phyloP scores from a whole-genome alignment of 2,113 vertebrate species.

The Anas platyrhynchos region DNA sequence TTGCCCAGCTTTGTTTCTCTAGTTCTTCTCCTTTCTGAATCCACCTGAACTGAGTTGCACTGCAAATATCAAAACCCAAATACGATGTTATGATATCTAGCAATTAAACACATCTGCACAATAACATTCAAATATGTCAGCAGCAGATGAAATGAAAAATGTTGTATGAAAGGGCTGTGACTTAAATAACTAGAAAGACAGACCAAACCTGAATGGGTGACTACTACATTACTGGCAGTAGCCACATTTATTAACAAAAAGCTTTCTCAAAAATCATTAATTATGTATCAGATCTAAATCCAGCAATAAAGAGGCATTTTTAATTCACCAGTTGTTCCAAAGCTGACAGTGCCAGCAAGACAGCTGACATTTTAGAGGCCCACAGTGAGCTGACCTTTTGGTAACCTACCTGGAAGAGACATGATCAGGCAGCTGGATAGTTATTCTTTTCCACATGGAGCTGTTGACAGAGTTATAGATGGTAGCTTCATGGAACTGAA shows the following conservation, averaged over 20 bases:
- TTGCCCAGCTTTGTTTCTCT: conserved; percentile 94
- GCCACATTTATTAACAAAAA: background rate
- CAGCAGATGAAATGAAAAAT: background rate
- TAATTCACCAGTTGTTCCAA: background rate
- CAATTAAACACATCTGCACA: background rate
- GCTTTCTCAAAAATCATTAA: background rate
- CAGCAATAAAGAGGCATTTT: background rate
- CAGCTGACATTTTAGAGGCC: background rate
- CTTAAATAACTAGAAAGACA: background rate
- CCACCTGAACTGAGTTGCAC: conserved; percentile 98
- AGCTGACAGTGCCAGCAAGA: background rate
- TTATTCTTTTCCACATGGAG: conserved; percentile 93
- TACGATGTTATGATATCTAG: background rate
- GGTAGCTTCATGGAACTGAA: conserved; percentile 97
- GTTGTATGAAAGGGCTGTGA: background rate
- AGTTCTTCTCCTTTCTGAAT: conserved; percentile 92
- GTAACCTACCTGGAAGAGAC: conserved; percentile 90
- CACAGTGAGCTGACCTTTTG: background rate
- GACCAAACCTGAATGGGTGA: background rate
- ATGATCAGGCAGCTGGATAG: conserved; percentile 94
- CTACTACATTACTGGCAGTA: background rate
- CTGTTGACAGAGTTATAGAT: conserved; percentile 96
- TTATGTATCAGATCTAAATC: background rate
- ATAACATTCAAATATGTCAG: background rate
- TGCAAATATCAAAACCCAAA: conserved; percentile 64